Base-by-base conservation (phyloP, 2,888 invertebrate genomes). In the Cerceris ruficornis region DNA sequence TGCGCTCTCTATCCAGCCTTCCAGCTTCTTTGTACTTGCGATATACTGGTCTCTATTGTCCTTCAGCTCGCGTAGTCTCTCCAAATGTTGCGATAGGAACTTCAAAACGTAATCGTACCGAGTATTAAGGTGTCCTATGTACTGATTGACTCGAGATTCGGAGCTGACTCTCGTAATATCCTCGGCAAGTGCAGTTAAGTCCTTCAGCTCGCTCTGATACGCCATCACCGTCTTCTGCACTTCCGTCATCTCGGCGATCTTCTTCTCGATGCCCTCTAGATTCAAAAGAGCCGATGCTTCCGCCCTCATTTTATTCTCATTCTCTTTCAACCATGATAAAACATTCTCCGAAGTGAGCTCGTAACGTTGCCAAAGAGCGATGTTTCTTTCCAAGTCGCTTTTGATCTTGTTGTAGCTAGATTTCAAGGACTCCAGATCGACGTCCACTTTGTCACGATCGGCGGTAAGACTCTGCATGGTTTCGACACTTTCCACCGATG, bases 61-160 rank as follows among this genome's bases (percentile, higher is more conserved):
- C 81, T 95, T 95, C 50, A 97, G 93, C 75, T 95, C 95, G 66
- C 95, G 94, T 0, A 98, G 93, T 88, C 96, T 96, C 46, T 95
- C 95, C 8, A 96, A 93, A 89, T 96, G 95, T 69, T 94, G 94
- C 0, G 94, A 93, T 69, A 96, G 93, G 86, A 96, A 96, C 89
- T 97, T 97, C 0, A 93, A 93, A 0, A 97, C 94, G 0, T 95
- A 94, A 90, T 96, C 95, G 90, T 97, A 97, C 83, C 98, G 94
- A 11, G 95, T 95, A 5, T 95, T 94, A 70, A 98, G 93, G 90
- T 98, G 97, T 68, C 95, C 95, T 0, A 97, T 96, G 90, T 96
- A 96, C 89, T 98, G 97, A 0, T 95, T 94, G 13, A 97, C 96
- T 57, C 98, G 94, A 0, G 97, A 96, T 89, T 98, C 98, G 0